Conservation (phyloP, 1,140 invertebrate species). For the Teleopsis dalmanni region DNA sequence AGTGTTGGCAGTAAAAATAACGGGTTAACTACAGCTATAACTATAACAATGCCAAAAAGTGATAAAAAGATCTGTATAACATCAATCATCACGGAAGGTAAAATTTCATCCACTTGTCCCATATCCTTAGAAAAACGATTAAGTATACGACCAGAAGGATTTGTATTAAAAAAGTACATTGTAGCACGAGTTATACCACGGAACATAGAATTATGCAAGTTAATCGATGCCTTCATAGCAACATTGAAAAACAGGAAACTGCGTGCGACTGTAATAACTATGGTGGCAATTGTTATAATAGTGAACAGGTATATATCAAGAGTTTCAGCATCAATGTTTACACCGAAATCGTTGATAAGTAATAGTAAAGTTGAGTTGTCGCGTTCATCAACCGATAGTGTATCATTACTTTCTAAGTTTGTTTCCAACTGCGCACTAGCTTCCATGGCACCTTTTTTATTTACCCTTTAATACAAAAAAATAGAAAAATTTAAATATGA, state of each 20-base stretch:
- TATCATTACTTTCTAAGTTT: slow-evolving; percentile 1
- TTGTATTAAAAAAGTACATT: slow-evolving; percentile 78
- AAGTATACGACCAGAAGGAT: slow-evolving; percentile 65
- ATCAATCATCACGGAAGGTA: slow-evolving; percentile 70
- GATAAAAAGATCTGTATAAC: slow-evolving; percentile 66
- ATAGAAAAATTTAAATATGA: background rate
- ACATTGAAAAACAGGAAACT: slow-evolving; percentile 60
- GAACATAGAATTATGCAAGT: slow-evolving; percentile 75
- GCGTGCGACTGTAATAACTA: slow-evolving; percentile 51
- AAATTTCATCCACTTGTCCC: slow-evolving; percentile 74
- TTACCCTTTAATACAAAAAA: slow-evolving; percentile 47
- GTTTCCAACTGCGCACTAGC: too few species aligned
- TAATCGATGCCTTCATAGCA: slow-evolving; percentile 65
- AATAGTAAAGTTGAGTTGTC: too few species aligned
- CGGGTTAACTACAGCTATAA: slow-evolving; percentile 69
- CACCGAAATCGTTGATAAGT: slow-evolving; percentile 21
- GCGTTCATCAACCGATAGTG: too few species aligned
- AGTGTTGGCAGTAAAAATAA: slow-evolving; percentile 66
- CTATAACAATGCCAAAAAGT: slow-evolving; percentile 65
- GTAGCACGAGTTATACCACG: slow-evolving; percentile 60
- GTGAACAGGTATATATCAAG: slow-evolving; percentile 45
- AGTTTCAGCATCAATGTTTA: slow-evolving; percentile 26
- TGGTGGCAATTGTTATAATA: slow-evolving; percentile 53
- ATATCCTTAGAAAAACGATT: slow-evolving; percentile 83
- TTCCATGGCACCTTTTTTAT: slow-evolving; percentile 23